phyloP scores from a whole-genome alignment of 1,140 invertebrate genomes.

The Caenorhabditis elegans region WBcel235 BX284605.5:5660001-5660500 shows the following conservation, averaged over 20 bases:
- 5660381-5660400: neutral
- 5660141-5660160: neutral
- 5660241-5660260: neutral
- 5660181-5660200: neutral
- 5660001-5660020: neutral
- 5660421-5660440: neutral
- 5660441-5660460: neutral
- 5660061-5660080: neutral
- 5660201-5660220: neutral
- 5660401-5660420: too few relatives aligned
- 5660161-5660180: neutral
- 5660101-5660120: neutral
- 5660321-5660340: neutral
- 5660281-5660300: neutral
- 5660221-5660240: neutral
- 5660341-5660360: neutral
- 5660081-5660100: neutral
- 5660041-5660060: neutral
- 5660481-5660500: too few relatives aligned
- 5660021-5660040: neutral
- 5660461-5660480: neutral
- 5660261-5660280: neutral
- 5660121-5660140: neutral
- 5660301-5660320: neutral
- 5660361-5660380: neutral